Percentiles rank a stretch among this genome's conserved stretches.
phyloP scores from a whole-genome alignment of 2,113 vertebrate genomes.

The Urocynchramus pylzowi region DNA sequence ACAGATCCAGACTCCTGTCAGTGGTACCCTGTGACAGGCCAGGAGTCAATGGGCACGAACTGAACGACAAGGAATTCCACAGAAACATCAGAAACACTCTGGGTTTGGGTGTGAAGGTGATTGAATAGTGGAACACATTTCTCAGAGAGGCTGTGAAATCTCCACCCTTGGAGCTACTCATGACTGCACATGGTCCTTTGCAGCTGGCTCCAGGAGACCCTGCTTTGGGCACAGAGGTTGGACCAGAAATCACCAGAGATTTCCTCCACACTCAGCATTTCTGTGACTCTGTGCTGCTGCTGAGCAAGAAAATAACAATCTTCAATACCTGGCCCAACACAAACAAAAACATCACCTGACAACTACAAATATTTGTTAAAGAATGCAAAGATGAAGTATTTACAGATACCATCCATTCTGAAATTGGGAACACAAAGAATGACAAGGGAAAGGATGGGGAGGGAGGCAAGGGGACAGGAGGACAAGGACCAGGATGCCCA shows the following conservation, averaged over 20 bases:
- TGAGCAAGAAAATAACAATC: neutral
- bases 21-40: neutral
- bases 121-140: neutral
- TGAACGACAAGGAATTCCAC: neutral
- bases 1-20: neutral
- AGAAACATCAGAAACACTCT: neutral
- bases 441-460: neutral
- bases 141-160: neutral
- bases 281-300: neutral
- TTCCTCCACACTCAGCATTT: neutral
- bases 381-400: neutral
- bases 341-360: neutral
- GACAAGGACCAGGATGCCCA: neutral
- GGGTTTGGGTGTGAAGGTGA: neutral
- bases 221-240: neutral
- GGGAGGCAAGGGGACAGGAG: neutral
- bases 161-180: neutral
- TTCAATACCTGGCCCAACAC: neutral
- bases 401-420: neutral
- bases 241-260: neutral
- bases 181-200: neutral
- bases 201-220: neutral
- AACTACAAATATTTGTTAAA: neutral
- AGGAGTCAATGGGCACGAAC: neutral
- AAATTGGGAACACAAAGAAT: neutral